phyloP scores from a whole-genome alignment of 2,113 vertebrate species.

The Smithornis capensis region DNA sequence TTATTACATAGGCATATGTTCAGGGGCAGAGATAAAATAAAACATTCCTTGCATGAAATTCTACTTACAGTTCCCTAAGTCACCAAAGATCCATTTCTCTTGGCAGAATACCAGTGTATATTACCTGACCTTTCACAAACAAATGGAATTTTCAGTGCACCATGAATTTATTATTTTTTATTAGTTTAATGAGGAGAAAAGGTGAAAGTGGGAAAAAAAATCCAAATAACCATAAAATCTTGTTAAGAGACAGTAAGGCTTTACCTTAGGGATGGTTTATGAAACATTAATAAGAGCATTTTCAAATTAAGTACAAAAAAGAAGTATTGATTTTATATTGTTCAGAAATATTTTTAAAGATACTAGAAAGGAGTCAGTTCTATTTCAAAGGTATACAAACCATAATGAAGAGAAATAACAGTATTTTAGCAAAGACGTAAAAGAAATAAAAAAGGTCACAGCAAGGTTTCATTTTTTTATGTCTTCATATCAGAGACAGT shows the following conservation, averaged over 20 bases:
- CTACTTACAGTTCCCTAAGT: not conserved
- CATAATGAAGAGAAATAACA: not conserved
- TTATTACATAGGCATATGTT: not conserved
- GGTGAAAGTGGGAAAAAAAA: fast-evolving
- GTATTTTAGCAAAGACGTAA: not conserved
- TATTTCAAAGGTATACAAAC: not conserved
- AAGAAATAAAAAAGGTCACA: not conserved
- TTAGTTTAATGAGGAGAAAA: not conserved
- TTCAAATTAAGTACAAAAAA: not conserved
- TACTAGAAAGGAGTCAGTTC: not conserved
- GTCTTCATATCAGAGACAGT: not conserved
- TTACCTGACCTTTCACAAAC: constrained; percentile 30
- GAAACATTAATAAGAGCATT: not conserved
- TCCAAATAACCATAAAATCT: not conserved
- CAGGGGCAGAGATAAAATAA: not conserved
- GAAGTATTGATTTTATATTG: not conserved
- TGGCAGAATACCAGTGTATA: not conserved
- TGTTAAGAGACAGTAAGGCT: not conserved
- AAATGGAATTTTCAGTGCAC: not conserved
- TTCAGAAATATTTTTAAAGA: not conserved
- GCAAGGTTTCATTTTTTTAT: not conserved
- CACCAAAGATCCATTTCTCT: not conserved
- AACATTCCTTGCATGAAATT: not conserved
- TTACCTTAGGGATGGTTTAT: not conserved
- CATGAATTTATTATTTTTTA: not conserved